Percentiles rank a stretch among this genome's conserved stretches.
phyloP scores from a whole-genome alignment of 2,797 vertebrate species.

The Parauchenoglanis ngamensis region DNA sequence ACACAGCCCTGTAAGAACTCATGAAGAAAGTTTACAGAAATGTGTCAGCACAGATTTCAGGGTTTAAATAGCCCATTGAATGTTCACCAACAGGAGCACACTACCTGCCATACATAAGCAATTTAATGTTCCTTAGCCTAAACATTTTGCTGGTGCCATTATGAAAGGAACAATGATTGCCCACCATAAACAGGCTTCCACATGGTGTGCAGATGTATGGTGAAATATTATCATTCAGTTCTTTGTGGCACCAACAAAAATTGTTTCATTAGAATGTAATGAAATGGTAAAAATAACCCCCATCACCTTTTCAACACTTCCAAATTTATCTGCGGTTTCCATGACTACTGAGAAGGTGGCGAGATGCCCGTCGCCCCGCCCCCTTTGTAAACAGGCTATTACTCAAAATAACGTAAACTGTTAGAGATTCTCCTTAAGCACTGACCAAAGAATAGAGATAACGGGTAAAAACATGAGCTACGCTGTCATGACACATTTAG shows the following conservation, averaged over 20 bases:
- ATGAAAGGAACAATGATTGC: neutral
- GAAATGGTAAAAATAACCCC: neutral
- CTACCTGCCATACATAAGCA: neutral
- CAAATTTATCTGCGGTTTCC: neutral
- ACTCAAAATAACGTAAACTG: neutral
- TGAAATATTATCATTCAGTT: neutral
- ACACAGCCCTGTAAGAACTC: neutral
- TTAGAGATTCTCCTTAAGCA: neutral
- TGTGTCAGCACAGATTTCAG: neutral
- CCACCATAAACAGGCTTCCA: neutral
- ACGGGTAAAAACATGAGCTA: neutral
- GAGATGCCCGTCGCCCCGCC: constrained; percentile 11
- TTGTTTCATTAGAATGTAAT: neutral
- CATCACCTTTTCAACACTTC: neutral
- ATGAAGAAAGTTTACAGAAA: neutral
- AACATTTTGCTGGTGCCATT: neutral
- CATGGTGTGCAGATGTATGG: neutral
- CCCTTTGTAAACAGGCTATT: constrained; percentile 26
- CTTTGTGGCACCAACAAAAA: neutral
- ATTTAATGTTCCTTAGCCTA: neutral
- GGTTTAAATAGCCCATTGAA: neutral
- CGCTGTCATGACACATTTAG: neutral
- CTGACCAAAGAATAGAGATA: neutral
- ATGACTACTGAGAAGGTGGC: constrained; percentile 33
- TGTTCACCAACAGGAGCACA: neutral